Conservation (phyloP, 2,113 vertebrate species). For the Saguinus imperator region DNA sequence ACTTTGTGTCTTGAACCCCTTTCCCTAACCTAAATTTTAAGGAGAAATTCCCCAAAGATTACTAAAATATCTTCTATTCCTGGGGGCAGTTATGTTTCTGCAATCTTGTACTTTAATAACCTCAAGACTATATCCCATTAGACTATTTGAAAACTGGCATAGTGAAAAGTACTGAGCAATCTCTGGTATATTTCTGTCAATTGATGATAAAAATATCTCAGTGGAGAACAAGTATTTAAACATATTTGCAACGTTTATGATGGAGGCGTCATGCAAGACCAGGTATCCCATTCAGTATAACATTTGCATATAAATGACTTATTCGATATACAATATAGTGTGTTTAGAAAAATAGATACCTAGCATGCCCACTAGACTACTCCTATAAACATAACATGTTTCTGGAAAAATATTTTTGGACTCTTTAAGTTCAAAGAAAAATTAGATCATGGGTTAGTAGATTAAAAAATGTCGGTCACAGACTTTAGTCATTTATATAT, state of each 20-base stretch:
- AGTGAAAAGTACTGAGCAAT: background rate
- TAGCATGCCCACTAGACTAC: background rate
- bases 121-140: background rate
- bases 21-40: background rate
- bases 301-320: background rate
- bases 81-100: background rate
- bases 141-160: background rate
- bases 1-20: background rate
- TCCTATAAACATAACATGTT: background rate
- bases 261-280: background rate
- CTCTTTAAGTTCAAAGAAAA: background rate
- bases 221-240: background rate
- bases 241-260: background rate
- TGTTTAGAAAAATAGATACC: background rate
- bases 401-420: background rate
- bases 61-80: background rate
- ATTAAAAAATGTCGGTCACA: background rate
- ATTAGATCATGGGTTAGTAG: background rate
- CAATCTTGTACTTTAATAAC: background rate
- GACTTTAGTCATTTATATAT: background rate
- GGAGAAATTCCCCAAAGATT: background rate
- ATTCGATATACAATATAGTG: background rate
- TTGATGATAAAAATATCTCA: constrained; percentile 7
- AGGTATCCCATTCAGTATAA: background rate
- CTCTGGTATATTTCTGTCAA: background rate